Evolutionary conservation across 2,888 invertebrate species (phyloP), one percentile per base, ranked within the genome.

Genomic region (Limnephilus lunatus): DNA sequence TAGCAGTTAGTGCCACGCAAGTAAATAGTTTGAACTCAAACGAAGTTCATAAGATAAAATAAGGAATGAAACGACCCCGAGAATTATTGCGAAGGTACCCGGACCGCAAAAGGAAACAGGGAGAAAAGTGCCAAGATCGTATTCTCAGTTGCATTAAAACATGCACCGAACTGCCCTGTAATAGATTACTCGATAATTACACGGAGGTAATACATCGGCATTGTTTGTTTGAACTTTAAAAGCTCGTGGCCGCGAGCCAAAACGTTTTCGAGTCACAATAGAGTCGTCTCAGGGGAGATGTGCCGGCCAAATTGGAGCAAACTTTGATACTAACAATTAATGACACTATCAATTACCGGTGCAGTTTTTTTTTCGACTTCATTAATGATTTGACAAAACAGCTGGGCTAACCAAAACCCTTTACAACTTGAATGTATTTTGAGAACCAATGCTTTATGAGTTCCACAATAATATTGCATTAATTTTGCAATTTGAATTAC

Each of bases 111-210:
- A 68, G 19, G 19, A 25, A 19, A 7, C 7, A 4, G 25, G 53
- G 5, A 68, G 19, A 25, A 68, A 68, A 68, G 53, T 68, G 19
- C 53, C 53, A 68, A 68, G 53, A 53, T 53, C 53, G 53, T 53
- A 85, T 85, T 39, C n/a, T 14, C 82, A 82, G 32, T 31, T 82
- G 31, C 15, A 30, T 32, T 30, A 32, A 82, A 15, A 48, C 53
- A 90, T 83, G 82, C 90, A 48, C 81, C 44, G 83, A 90, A 44
- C 83, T 32, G 81, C 80, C 48, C 39, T 32, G 92, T 86, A 93
- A 93, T 93, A 93, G 92, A 93, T 93, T 92, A 92, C 85, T 88
- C 91, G 93, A 93, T 93, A 93, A 93, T 93, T 93, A 93, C 92
- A 31, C 89, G 82, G 93, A 92, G 93, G 93, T 92, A 92, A 93